Percentiles rank a stretch among this genome's conserved stretches.
phyloP scores from a whole-genome alignment of 2,113 vertebrate genomes.

The Phainopepla nitens region DNA sequence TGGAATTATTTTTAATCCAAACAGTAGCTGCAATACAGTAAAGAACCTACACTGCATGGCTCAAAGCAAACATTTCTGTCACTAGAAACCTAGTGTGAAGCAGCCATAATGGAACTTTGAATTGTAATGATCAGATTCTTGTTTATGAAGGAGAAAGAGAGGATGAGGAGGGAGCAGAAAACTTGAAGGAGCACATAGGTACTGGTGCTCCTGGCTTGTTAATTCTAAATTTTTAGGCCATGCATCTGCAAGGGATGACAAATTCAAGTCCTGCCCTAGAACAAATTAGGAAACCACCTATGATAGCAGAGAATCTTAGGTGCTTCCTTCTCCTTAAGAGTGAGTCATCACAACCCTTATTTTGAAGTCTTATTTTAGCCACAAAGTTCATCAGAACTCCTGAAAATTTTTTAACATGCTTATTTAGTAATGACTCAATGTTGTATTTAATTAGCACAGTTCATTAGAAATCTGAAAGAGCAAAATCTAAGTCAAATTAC shows the following conservation, averaged over 20 bases:
- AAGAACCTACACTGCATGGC: neutral
- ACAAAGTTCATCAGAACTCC: neutral
- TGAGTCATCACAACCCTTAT: neutral
- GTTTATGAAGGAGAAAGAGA: neutral
- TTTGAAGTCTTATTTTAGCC: neutral
- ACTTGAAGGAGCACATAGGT: neutral
- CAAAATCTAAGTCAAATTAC: neutral
- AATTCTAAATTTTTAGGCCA: neutral
- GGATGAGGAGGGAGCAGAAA: neutral
- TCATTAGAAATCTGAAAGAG: neutral
- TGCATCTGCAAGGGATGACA: neutral
- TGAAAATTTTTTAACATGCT: neutral
- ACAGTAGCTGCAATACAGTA: neutral
- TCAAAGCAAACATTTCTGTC: neutral
- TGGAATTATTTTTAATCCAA: neutral
- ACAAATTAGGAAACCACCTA: neutral
- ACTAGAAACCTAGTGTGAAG: neutral
- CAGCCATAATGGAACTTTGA: neutral
- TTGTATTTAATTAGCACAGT: neutral
- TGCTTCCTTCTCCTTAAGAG: neutral
- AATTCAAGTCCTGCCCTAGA: neutral
- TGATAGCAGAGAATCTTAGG: neutral
- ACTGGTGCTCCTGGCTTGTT: neutral
- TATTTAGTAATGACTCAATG: neutral
- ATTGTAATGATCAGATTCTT: neutral